A percentile compares a stretch with the other conserved stretches of the same genome.
These are phyloP conservation scores for Fissipunctia ypsillon DNA, from an alignment of 2,888 invertebrate genomes.

Conservation along the genomic window DNA sequence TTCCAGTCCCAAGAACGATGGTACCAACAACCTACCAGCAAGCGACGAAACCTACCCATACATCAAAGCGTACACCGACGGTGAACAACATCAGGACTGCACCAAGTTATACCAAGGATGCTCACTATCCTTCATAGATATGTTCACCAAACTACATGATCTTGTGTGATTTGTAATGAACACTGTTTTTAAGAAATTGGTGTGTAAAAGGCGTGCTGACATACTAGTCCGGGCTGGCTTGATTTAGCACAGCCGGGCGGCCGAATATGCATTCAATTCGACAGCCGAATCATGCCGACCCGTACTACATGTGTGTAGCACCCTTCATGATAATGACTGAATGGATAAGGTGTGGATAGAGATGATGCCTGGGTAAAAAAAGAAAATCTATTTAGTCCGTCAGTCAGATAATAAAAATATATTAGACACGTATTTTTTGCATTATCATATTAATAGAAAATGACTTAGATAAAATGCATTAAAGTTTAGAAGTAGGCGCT, in stretches of 20 bases:
- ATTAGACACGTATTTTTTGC: no score
- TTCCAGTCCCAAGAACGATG: slow-evolving; percentile 84
- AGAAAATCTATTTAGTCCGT: no score
- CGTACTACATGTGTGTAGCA: not conserved
- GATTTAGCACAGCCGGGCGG: not conserved
- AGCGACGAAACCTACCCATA: slow-evolving; percentile 81
- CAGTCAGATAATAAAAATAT: no score
- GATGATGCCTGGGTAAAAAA: no score
- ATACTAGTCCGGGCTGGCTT: not conserved
- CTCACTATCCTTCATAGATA: slow-evolving; percentile 82
- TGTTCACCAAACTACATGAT: slow-evolving; percentile 80
- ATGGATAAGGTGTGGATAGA: not conserved
- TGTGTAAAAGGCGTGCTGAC: not conserved
- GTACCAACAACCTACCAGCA: slow-evolving; percentile 61
- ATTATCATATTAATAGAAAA: no score
- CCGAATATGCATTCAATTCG: not conserved
- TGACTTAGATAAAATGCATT: no score
- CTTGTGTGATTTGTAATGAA: slow-evolving; percentile 22
- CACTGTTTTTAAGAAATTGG: not conserved
- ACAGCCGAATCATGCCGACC: not conserved
- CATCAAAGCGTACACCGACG: slow-evolving; percentile 88
- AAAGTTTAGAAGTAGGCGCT: no score
- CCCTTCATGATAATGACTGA: not conserved
- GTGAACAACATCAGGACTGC: slow-evolving; percentile 82
- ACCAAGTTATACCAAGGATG: slow-evolving; percentile 78